Evolutionary conservation across 2,888 invertebrate genomes (phyloP), one percentile per base, ranked within the genome.

Genomic region (Bunonema sp.): DNA sequence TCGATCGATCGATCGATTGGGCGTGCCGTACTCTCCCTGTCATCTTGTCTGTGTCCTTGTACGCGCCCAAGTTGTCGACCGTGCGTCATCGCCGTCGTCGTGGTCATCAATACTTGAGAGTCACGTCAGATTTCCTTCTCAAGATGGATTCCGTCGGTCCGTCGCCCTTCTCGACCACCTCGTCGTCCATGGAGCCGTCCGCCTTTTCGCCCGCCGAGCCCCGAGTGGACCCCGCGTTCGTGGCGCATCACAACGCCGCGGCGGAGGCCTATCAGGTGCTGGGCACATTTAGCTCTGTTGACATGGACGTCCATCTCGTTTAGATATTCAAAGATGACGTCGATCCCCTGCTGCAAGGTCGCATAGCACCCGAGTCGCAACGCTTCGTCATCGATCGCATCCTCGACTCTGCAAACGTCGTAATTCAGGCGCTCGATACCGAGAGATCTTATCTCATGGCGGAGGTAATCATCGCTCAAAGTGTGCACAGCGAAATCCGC

Each of bases 381-480:
- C 34, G 46, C 2, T 31, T 43, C 3, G 47, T 54, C 24, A 47
- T 62, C 26, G 26, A 26, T 26, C 26, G 12, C n/a, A 3, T 18
- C 22, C 4, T n/a, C 4, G 15, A 5, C 8, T 1, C 7, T 15
- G 19, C 15, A 23, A n/a, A 32, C 2, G 15, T 3, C 23, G 2
- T 41, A 47, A 39, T 59, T 61, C n/a, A 42, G 56, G 15, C 54
- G 0, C 56, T 54, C 39, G 65, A 66, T 36, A 60, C 59, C 29
- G 65, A 65, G 42, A 65, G 66, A 37, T 59, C 61, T 37, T 61
- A 63, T 44, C 40, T 65, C 33, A 61, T 65, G 61, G 53, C 58
- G 19, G 65, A 65, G 34, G 61, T 65, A n/a, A n/a, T n/a, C n/a
- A n/a, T n/a, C n/a, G n/a, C n/a, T n/a, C n/a, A n/a, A n/a, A n/a